phyloP scores from a whole-genome alignment of 2,797 vertebrate genomes.

The Squalus acanthias region DNA sequence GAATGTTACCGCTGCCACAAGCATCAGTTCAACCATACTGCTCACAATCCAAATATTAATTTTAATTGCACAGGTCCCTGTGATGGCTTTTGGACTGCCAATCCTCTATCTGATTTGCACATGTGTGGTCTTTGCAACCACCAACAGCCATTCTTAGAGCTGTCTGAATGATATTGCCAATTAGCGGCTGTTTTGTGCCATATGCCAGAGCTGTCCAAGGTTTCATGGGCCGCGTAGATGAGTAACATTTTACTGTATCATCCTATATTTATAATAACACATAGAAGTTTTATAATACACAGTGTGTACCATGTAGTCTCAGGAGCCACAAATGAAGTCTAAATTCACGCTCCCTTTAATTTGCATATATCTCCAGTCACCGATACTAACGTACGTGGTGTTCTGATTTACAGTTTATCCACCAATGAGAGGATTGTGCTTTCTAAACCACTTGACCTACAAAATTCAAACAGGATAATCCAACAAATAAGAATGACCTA shows the following conservation, averaged over 20 bases:
- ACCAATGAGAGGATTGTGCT: background rate
- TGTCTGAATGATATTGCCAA: background rate
- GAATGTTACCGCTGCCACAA: background rate
- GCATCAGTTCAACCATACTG: background rate
- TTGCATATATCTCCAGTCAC: background rate
- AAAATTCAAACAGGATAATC: background rate
- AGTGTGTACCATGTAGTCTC: background rate
- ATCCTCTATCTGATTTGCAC: background rate
- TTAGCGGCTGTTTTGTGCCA: background rate
- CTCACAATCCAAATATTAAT: background rate
- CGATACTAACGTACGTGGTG: background rate
- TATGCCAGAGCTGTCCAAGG: background rate
- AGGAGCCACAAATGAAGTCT: background rate
- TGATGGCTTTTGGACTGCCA: background rate
- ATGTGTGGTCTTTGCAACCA: background rate
- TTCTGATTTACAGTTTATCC: background rate
- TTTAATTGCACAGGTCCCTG: background rate
- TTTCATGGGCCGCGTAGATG: background rate
- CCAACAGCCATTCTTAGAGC: background rate
- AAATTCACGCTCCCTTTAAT: background rate
- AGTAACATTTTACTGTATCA: background rate
- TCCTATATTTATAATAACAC: background rate
- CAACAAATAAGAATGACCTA: background rate
- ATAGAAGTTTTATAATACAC: background rate
- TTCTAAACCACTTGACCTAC: background rate